Base-by-base conservation (phyloP, 2,113 vertebrate species). In the Chloroceryle aenea region DNA sequence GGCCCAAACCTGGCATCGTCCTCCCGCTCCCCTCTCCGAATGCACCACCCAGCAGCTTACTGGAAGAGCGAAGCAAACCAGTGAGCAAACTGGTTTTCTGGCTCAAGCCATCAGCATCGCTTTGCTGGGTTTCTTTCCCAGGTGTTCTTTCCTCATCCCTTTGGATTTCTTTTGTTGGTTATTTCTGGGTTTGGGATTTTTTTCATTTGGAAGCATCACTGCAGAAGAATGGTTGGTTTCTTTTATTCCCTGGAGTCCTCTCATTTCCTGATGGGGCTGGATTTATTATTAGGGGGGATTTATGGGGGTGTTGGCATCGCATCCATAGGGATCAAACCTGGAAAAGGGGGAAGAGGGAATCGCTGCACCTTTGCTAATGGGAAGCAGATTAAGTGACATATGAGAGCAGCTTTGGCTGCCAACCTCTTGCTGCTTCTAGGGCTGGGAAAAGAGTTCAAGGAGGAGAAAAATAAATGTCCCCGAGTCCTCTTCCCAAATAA, bases 1-100 rank as follows among this genome's bases (percentile, higher is more conserved):
- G 63, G 32, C 32, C 62, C 1, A 12, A 25, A 62, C 62, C 14
- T 5, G 1, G 29, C 20, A 6, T 16, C 18, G 0, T 36, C 56
- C n/a, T 68, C 53, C 72, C 2, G 2, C 47, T 50, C 36, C 42
- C 29, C 59, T 50, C 55, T 27, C 38, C 2, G 1, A 34, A 26
- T 19, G n/a, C 42, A 21, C 43, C 19, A 82, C 26, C 53, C 8
- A 1, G 18, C 1, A 4, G 29, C 5, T 30, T 27, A 5, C 58
- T 27, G 90, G 86, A 40, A 77, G 47, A 38, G 32, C 1, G 4
- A 47, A 64, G 9, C 34, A 48, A 71, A 43, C 43, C 89, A 61
- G 63, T 20, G 29, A 77, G 58, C 40, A 22, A 66, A 77, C 59
- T 62, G 81, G 81, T 59, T 77, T 68, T 67, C 8, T 12, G 63